Evolutionary conservation across 2,113 vertebrate genomes (phyloP), one percentile per base, ranked within the genome.

Genomic region (Mola mola): DNA sequence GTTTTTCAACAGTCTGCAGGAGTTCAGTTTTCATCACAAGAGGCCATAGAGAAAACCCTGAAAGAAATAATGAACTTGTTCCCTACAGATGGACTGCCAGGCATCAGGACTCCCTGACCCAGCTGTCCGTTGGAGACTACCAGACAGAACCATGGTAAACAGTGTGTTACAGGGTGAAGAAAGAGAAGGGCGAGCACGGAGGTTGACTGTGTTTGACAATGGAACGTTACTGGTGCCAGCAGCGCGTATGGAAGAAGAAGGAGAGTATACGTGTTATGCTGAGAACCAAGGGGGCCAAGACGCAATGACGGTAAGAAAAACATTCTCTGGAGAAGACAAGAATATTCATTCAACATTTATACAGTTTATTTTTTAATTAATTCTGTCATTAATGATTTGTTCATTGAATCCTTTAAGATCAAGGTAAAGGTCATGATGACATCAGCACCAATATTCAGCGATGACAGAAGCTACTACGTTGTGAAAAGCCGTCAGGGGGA

Each of bases 271-370:
- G 0, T 99, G 97, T 67, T 92, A 95, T 2, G 96, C 96, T 0
- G 90, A 96, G 55, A 99, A 99, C 74, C 93, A 92, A 81, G 89
- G 94, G 1, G 97, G 97, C 8, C 91, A 92, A 80, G 97, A 99
- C 58, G 92, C 93, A 62, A 98, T 96, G 96, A 93, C 87, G 31
- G 94, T 98, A 26, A 75, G 81, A 48, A 20, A 24, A 52, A 6
- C 2, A 26, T 29, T 41, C 8, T 20, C 8, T 41, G 13, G 38
- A 34, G 2, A 56, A 40, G n/a, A 22, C 0, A 46, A 46, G 8
- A 3, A 15, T 4, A 24, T 13, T 22, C 24, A 24, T 8, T 15
- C 6, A n/a, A 21, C 20, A 10, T 20, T 1, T 26, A 46, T n/a
- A 12, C 19, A 43, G 10, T 21, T 13, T 5, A 15, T 15, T 13